Conservation (phyloP, 2,888 invertebrate genomes). For the Sinhomidia bicolor region DNA sequence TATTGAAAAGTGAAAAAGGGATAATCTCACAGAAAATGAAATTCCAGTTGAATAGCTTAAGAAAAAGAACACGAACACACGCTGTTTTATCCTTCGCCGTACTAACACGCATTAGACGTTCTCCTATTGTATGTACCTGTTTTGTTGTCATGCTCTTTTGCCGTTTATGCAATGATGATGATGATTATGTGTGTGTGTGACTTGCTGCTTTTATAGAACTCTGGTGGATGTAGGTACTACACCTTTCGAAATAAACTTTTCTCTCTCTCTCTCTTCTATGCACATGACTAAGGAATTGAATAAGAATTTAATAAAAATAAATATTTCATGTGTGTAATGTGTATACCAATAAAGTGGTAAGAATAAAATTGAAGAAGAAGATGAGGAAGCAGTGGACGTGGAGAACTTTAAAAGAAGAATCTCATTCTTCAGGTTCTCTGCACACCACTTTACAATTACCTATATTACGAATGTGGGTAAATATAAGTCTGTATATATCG, state of each 20-base stretch:
- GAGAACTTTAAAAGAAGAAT: neutral
- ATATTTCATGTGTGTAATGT: neutral
- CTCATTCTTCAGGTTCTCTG: no score
- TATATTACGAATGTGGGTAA: no score
- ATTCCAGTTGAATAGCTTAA: conserved; percentile 55
- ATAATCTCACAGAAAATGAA: conserved; percentile 31
- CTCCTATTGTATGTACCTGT: conserved; percentile 21
- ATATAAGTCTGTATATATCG: no score
- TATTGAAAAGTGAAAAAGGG: conserved; percentile 46
- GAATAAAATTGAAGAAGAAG: neutral
- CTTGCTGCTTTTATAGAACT: neutral
- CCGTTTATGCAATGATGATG: no score
- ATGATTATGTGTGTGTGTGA: neutral
- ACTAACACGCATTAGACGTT: conserved; percentile 27
- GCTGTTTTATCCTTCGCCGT: conserved; percentile 40
- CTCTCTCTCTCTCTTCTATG: neutral
- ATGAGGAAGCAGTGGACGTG: neutral
- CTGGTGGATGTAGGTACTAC: neutral
- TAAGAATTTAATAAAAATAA: conserved; percentile 35
- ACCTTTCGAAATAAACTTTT: neutral
- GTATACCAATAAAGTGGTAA: neutral
- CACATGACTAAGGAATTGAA: no score
- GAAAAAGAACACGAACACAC: conserved; percentile 58
- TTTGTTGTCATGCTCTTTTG: no score
- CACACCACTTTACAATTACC: no score